Evolutionary conservation across 1,140 invertebrate species (phyloP).

Genomic region (Ceratina australensis): DNA sequence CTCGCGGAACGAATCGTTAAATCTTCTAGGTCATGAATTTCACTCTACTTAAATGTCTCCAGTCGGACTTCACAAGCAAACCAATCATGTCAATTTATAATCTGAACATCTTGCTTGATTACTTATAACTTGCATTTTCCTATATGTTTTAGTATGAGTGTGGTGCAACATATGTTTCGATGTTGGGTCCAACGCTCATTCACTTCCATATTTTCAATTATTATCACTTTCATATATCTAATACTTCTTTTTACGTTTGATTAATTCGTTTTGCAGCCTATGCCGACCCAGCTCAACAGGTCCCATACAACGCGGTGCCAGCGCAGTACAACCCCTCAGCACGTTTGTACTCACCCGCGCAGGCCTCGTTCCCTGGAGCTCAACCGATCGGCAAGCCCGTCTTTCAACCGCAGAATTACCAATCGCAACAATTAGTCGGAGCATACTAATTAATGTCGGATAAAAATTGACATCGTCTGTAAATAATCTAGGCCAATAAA

Average conservation of each 20-base stretch:
- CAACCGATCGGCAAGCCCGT: slow-evolving; percentile 52
- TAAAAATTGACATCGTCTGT: slow-evolving; percentile 61
- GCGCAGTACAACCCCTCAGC: slow-evolving; percentile 55
- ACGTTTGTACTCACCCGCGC: slow-evolving; percentile 61
- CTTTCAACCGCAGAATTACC: slow-evolving; percentile 73
- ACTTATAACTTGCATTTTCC: too few species aligned
- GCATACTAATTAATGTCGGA: slow-evolving; percentile 47
- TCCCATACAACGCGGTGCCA: slow-evolving; percentile 68
- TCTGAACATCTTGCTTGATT: too few species aligned
- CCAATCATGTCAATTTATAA: neutral
- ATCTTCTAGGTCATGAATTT: slow-evolving; percentile 46
- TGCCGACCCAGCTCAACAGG: slow-evolving; percentile 60
- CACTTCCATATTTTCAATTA: too few species aligned
- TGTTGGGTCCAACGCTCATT: too few species aligned
- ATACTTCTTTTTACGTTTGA: neutral
- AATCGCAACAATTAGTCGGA: slow-evolving; percentile 70
- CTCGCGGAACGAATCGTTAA: neutral
- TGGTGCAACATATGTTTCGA: too few species aligned
- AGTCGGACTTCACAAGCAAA: too few species aligned
- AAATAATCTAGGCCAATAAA: slow-evolving; percentile 79
- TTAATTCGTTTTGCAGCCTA: slow-evolving; percentile 59
- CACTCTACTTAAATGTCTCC: neutral
- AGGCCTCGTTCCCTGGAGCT: slow-evolving; percentile 49
- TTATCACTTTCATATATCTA: too few species aligned
- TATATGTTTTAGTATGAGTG: too few species aligned